Evolutionary conservation across 23 tunicate species (phyloP), one percentile per base, ranked within the genome.

Genomic region (Pegea sp.): DNA sequence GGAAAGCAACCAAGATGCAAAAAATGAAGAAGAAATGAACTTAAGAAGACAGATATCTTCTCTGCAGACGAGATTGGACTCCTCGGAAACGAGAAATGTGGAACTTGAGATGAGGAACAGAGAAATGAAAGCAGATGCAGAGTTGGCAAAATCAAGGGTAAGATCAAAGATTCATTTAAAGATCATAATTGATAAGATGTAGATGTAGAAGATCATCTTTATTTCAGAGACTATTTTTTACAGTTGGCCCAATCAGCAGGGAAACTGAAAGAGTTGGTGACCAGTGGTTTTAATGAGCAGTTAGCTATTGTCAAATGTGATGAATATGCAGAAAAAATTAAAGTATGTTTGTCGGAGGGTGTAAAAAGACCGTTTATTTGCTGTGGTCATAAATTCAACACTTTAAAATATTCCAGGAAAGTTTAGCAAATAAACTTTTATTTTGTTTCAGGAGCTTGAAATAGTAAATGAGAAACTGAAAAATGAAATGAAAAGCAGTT

Each of bases 11-110:
- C 31, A 64, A 69, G 20, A 26, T 55, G 54, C 20, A 63, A 65
- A 42, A 58, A 50, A 58, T 24, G 58, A 28, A 21, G 51, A 34
- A 22, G 60, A 38, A 34, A 63, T 54, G 52, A 70, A 64, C 22
- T 52, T 69, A 26, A 27, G 77, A 32, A 70, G 67, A 54, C 92
- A 78, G 56, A 60, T 78, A 2, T 66, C 53, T 4, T 65, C 67
- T 69, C 50, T 78, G 58, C 66, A 78, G 56, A 59, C 61, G 31
- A 28, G 92, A 31, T 42, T 78, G 44, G 92, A 69, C 55, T 27
- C 54, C 42, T 64, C 67, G 20, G 92, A 78, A 60, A 44, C 26
- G 33, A 69, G 67, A 59, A 57, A 31, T 19, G 72, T 64, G 6
- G 30, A 29, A 3, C 56, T 58, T 22, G 66, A 68, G 58, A 57